phyloP scores from a whole-genome alignment of 2,113 vertebrate genomes.

The Merops nubicus region DNA sequence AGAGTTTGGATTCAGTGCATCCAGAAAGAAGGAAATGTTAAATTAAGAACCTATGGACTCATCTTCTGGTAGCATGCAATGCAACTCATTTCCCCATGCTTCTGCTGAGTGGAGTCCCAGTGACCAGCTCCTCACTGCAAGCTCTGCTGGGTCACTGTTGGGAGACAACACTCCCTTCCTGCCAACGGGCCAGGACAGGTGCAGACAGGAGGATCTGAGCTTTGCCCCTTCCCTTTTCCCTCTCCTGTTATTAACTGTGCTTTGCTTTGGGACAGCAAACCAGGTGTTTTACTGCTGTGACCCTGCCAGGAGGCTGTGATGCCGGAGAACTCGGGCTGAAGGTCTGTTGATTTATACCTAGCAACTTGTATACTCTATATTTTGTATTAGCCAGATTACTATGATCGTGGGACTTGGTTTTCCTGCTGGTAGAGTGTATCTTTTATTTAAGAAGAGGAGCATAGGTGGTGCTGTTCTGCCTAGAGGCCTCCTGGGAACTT shows the following conservation, averaged over 20 bases:
- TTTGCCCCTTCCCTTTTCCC: background rate
- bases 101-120: background rate
- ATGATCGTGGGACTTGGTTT: background rate
- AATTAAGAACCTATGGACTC: background rate
- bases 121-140: background rate
- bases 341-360: background rate
- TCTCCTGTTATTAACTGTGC: background rate
- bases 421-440: background rate
- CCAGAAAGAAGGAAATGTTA: background rate
- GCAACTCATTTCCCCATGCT: background rate
- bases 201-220: background rate
- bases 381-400: background rate
- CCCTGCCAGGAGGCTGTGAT: background rate
- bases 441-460: background rate
- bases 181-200: background rate
- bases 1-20: background rate
- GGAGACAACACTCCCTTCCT: background rate
- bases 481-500: constrained; percentile 25
- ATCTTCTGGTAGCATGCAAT: background rate
- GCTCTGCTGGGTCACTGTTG: background rate
- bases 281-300: background rate
- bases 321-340: background rate
- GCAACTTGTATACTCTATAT: background rate
- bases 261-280: background rate
- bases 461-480: background rate